Evolutionary conservation across 2,113 vertebrate genomes (phyloP).

Genomic region (Brienomyrus brachyistius): DNA sequence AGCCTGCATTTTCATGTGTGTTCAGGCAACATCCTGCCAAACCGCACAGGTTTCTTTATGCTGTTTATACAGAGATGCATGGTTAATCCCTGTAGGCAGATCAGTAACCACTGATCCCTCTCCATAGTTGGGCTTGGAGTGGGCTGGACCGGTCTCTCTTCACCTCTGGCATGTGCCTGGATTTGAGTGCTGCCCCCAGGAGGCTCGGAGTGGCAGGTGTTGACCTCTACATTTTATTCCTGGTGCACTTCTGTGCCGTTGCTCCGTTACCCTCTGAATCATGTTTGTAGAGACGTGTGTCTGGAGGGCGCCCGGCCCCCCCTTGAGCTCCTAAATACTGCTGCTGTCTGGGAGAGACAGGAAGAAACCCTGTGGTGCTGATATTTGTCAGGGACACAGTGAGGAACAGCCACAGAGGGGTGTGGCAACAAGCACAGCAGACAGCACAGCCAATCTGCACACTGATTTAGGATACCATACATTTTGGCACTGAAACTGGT

Average conservation of each 20-base stretch:
- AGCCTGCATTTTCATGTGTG: background rate
- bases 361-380: background rate
- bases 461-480: background rate
- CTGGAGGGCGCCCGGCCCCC: background rate
- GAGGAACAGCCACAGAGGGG: background rate
- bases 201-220: slow-evolving; percentile 26
- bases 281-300: background rate
- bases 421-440: background rate
- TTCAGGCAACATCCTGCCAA: background rate
- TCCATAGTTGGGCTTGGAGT: slow-evolving; percentile 36
- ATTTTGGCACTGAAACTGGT: background rate
- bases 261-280: background rate
- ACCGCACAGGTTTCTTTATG: background rate
- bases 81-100: background rate
- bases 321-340: background rate
- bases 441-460: background rate
- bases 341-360: background rate
- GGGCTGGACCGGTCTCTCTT: background rate
- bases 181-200: background rate
- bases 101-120: background rate
- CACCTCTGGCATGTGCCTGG: slow-evolving; percentile 20
- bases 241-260: background rate
- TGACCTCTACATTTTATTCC: slow-evolving; percentile 18
- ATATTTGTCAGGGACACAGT: background rate
- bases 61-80: background rate